Evolutionary conservation across 2,888 invertebrate species (phyloP), one percentile per base, ranked within the genome.

Genomic region (Macrophya alboannulata): DNA sequence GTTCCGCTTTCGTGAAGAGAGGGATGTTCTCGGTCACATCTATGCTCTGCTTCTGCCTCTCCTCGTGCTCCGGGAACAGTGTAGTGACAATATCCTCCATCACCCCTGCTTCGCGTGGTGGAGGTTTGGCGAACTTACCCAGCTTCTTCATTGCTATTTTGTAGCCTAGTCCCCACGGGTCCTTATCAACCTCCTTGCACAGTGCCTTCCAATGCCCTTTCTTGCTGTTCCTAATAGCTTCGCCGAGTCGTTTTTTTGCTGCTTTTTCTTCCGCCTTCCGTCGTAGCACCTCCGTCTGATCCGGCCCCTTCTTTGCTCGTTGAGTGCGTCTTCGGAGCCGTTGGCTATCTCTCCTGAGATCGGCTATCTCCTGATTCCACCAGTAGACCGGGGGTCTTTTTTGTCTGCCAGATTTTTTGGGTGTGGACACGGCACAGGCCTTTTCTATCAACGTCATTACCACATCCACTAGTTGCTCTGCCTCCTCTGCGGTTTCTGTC

Each of bases 101-200:
- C 59, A 55, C 25, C 12, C 45, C 55, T 51, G 84, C 85, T 8
- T 85, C 74, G 1, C 10, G 77, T 10, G 81, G 45, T 40, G 85
- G 68, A 31, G 45, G 37, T 1, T 76, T 62, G 0, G 81, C 12
- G 3, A 77, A 55, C n/a, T 65, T 71, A 37, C 84, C 76, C 74
- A 87, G 72, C 51, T 86, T 86, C 72, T 68, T 48, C 62, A 86
- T 72, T 6, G 86, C 86, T 15, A 86, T 31, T 59, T 84, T 87
- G n/a, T 87, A 86, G 37, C 86, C 85, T 17, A 84, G 76, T 65
- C 87, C 86, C 85, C 87, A 85, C 0, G 82, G 87, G 59, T 86
- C 79, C 1, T 48, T 4, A 43, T 86, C 62, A 3, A 86, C 81
- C 1, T 86, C 85, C 71, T 37, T 68, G 31, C 48, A 74, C 55